Evolutionary conservation across 2,888 invertebrate species (phyloP).

Genomic region (Drosophila basisetae): DNA sequence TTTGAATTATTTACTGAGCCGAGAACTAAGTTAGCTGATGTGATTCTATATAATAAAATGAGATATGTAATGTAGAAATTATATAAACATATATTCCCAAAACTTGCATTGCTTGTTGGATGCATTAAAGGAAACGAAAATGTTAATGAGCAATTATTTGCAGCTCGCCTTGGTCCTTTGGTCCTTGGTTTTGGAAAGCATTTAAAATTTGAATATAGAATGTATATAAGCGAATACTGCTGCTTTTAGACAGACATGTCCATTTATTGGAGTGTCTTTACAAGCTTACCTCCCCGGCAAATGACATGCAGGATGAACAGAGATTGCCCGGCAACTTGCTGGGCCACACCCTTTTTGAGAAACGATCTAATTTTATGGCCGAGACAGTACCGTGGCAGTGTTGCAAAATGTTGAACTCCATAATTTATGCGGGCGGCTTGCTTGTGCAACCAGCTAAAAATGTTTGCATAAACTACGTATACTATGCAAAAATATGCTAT

Average conservation of each 20-base stretch:
- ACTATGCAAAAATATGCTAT: slow-evolving; percentile 78
- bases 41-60: neutral
- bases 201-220: neutral
- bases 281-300: slow-evolving; percentile 25
- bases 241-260: neutral
- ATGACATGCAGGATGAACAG: slow-evolving; percentile 73
- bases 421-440: slow-evolving; percentile 77
- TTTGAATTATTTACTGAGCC: neutral
- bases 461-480: slow-evolving; percentile 76
- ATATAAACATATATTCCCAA: neutral
- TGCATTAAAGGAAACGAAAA: neutral
- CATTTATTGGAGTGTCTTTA: slow-evolving; percentile 25
- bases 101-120: neutral
- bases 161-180: neutral
- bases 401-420: slow-evolving; percentile 50
- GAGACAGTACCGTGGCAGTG: slow-evolving; percentile 47
- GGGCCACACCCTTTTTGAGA: slow-evolving; percentile 52
- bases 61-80: neutral
- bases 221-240: neutral
- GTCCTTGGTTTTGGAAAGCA: neutral
- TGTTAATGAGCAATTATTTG: neutral
- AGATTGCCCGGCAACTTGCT: slow-evolving; percentile 58
- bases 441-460: slow-evolving; percentile 43
- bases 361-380: slow-evolving; percentile 66
- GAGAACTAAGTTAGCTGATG: neutral